Percentiles rank a stretch among this genome's conserved stretches.
These are phyloP conservation scores for Metopia argyrocephala DNA, from an alignment of 2,888 invertebrate species.

Conservation along the genomic window DNA sequence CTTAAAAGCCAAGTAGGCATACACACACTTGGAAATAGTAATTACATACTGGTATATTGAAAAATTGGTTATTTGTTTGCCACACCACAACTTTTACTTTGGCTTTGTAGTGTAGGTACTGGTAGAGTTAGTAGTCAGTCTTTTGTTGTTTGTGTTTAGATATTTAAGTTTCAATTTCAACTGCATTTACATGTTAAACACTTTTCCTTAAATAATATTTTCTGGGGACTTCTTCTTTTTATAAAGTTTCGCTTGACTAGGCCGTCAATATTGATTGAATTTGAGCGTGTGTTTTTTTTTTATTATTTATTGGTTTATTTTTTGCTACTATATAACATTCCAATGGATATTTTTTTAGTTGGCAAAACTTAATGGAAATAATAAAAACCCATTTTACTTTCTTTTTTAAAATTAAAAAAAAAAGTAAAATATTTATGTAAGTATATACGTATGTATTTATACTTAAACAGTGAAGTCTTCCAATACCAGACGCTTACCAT, in stretches of 20 bases:
- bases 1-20: background rate
- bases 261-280: constrained; percentile 60
- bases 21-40: background rate
- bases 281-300: constrained; percentile 28
- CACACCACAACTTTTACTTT: constrained; percentile 56
- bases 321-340: constrained; percentile 24
- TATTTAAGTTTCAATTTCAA: constrained; percentile 8
- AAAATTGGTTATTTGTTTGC: constrained; percentile 36
- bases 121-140: background rate
- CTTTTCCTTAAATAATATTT: constrained; percentile 18
- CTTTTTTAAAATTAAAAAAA: constrained; percentile 34
- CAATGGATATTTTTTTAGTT: constrained; percentile 9
- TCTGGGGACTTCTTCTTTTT: background rate
- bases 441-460: no score
- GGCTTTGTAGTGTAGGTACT: no score
- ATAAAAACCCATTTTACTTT: constrained; percentile 46
- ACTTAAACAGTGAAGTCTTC: no score
- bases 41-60: constrained; percentile 51
- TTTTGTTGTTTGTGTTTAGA: constrained; percentile 2
- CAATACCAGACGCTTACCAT: no score
- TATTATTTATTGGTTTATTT: constrained; percentile 9
- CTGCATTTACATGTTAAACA: constrained; percentile 37
- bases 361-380: constrained; percentile 5
- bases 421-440: no score
- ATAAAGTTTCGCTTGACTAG: constrained; percentile 45